Conservation (phyloP, 2,113 vertebrate species). For the Poeciliopsis retropinna region DNA sequence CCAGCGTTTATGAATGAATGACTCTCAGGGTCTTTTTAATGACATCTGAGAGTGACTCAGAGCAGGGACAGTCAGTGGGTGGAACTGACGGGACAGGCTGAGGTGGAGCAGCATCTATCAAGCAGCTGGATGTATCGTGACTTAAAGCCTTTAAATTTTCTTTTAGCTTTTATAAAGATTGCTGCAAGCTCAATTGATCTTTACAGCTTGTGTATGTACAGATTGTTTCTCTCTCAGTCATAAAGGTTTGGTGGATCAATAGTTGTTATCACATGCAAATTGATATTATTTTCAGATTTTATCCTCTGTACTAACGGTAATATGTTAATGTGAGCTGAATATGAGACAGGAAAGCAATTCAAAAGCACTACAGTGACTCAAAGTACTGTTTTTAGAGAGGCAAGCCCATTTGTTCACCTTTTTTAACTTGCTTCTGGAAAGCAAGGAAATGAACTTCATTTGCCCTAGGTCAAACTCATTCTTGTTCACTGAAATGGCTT, state of each 20-base stretch:
- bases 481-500: neutral
- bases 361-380: neutral
- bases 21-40: slow-evolving; percentile 41
- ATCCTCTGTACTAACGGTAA: neutral
- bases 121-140: neutral
- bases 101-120: slow-evolving; percentile 35
- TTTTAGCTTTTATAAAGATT: too few species aligned
- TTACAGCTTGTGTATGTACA: neutral
- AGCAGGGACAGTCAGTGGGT: slow-evolving; percentile 47
- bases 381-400: neutral
- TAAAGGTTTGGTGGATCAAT: neutral
- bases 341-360: neutral
- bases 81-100: slow-evolving; percentile 27
- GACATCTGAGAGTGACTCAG: slow-evolving; percentile 57
- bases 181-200: too few species aligned
- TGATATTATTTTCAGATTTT: neutral
- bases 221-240: neutral
- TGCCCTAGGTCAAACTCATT: neutral
- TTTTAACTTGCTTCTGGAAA: neutral
- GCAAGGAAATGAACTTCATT: neutral
- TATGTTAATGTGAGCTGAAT: neutral
- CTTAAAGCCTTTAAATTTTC: neutral
- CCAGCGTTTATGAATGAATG: slow-evolving; percentile 75
- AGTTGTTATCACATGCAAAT: neutral
- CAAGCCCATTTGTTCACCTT: neutral